Conservation (phyloP, 2,888 invertebrate species). For the Ormyrus nitidulus region DNA sequence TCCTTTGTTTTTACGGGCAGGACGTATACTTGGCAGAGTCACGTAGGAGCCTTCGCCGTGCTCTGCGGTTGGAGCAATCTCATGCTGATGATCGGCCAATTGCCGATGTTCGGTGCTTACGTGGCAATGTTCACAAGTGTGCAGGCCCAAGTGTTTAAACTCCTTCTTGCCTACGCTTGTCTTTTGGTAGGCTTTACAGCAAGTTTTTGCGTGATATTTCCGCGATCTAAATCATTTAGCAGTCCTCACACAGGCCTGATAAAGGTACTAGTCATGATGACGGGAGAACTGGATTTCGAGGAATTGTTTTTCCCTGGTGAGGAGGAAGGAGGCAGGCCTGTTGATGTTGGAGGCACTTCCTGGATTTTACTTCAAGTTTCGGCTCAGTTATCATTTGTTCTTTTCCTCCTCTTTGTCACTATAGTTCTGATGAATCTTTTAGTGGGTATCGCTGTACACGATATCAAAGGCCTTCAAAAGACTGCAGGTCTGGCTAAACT, state of each 20-base stretch:
- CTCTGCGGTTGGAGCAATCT: slow-evolving; percentile 91
- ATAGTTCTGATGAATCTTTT: slow-evolving; percentile 91
- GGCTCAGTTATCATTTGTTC: slow-evolving; percentile 88
- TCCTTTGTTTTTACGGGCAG: slow-evolving; percentile 88
- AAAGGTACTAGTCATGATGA: slow-evolving; percentile 92
- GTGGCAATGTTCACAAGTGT: slow-evolving; percentile 94
- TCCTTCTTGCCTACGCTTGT: slow-evolving; percentile 91
- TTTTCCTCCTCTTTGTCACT: slow-evolving; percentile 89
- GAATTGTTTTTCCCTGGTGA: slow-evolving; percentile 79
- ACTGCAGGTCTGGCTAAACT: slow-evolving; percentile 90
- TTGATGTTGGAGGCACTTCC: slow-evolving; percentile 65
- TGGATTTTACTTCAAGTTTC: slow-evolving; percentile 85
- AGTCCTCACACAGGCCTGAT: slow-evolving; percentile 91
- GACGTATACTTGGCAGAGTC: slow-evolving; percentile 90
- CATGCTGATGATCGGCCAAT: slow-evolving; percentile 93
- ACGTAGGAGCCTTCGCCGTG: slow-evolving; percentile 90
- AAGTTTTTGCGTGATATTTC: slow-evolving; percentile 92
- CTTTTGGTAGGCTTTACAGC: slow-evolving; percentile 90
- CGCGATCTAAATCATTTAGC: slow-evolving; percentile 87
- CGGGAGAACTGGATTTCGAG: slow-evolving; percentile 88
- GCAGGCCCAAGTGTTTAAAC: slow-evolving; percentile 90
- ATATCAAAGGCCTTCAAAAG: slow-evolving; percentile 90
- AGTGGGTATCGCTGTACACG: slow-evolving; percentile 91
- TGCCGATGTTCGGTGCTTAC: slow-evolving; percentile 92
- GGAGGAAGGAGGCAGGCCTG: slow-evolving; percentile 82